phyloP scores from a whole-genome alignment of 2,888 invertebrate species.

The Drosophila pegasa region DNA sequence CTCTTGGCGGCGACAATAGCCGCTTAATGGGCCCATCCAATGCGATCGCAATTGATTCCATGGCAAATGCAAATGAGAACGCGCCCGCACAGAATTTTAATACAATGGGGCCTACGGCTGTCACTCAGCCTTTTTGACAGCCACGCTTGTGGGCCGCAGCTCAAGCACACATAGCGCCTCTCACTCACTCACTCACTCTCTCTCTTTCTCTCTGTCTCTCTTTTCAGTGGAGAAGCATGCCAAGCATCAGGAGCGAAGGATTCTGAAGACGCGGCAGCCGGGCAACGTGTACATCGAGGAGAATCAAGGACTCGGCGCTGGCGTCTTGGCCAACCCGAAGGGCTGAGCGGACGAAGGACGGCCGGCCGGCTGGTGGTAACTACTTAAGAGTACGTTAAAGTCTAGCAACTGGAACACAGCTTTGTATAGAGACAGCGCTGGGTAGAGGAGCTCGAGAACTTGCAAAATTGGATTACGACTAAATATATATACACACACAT shows the following conservation, averaged over 20 bases:
- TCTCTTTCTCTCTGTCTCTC: background rate
- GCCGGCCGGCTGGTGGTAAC: conserved; percentile 26
- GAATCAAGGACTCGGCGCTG: conserved; percentile 65
- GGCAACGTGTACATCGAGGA: conserved; percentile 85
- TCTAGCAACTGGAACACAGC: conserved; percentile 5
- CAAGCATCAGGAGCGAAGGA: conserved; percentile 82
- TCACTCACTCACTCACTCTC: background rate
- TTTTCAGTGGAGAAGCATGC: conserved; percentile 70
- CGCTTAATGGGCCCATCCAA: conserved; percentile 67
- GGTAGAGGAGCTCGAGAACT: conserved; percentile 24
- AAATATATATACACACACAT: conserved; percentile 24
- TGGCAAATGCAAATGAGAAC: conserved; percentile 61
- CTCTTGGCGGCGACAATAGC: conserved; percentile 67
- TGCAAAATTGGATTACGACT: conserved; percentile 29
- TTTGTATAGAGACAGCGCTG: conserved; percentile 26
- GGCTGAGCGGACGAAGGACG: no score
- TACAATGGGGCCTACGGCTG: conserved; percentile 39
- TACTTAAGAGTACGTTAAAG: conserved; percentile 54
- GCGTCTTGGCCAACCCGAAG: conserved; percentile 63
- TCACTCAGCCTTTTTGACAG: conserved; percentile 61
- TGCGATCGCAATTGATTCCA: conserved; percentile 65
- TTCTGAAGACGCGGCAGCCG: conserved; percentile 81
- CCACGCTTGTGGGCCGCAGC: conserved; percentile 58
- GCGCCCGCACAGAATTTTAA: conserved; percentile 53
- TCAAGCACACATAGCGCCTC: conserved; percentile 17